These are phyloP conservation scores for Vulpes ferrilata DNA, from an alignment of 2,113 vertebrate genomes.

Conservation along the genomic window DNA sequence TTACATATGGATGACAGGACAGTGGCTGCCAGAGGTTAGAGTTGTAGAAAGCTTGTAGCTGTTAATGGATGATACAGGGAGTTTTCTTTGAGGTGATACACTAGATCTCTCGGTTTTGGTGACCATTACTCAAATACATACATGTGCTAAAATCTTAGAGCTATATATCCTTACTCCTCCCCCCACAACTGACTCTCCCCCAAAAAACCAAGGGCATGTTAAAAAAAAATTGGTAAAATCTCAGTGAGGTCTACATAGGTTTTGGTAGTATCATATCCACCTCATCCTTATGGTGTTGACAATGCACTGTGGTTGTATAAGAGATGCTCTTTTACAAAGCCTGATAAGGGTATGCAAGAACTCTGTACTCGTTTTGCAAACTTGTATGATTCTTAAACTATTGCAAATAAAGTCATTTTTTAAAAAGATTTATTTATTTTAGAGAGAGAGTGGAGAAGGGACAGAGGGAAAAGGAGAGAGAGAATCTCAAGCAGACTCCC, in stretches of 20 bases:
- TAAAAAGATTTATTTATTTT: not conserved
- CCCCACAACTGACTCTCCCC: no score
- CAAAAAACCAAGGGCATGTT: not conserved
- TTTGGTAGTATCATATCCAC: not conserved
- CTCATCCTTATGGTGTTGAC: not conserved
- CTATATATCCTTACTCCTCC: not conserved
- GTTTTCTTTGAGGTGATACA: not conserved
- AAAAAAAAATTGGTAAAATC: not conserved
- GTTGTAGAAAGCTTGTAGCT: not conserved
- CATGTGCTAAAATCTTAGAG: not conserved
- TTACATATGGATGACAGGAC: not conserved
- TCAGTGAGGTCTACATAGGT: not conserved
- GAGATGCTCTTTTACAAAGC: not conserved
- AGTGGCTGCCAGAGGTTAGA: fast-evolving
- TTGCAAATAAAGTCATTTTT: not conserved
- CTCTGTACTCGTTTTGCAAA: not conserved
- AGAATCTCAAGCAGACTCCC: not conserved
- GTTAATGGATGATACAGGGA: not conserved
- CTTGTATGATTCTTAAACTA: not conserved
- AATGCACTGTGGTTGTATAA: not conserved
- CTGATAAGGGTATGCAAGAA: not conserved
- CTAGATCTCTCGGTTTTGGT: not conserved
- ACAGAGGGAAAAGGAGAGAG: not conserved
- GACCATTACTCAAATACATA: not conserved
- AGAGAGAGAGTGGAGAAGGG: not conserved